A percentile compares a stretch with the other conserved stretches of the same genome.
Conservation (phyloP, 30 jellyfish, hydroid and myxozoan species). For the Hydractinia echinata region DNA sequence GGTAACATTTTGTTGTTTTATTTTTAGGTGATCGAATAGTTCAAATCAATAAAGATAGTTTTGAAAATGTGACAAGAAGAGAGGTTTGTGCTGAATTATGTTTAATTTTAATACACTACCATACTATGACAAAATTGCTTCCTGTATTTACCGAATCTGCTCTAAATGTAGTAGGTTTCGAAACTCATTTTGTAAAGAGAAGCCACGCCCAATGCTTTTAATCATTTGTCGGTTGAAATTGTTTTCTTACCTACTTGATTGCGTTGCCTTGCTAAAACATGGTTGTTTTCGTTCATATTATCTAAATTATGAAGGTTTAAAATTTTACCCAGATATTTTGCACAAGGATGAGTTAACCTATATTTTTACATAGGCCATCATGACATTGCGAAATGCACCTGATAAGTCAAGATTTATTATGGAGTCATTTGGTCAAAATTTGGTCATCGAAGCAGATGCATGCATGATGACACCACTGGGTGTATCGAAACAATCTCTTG, state of each 20-base stretch:
- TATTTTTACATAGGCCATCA: conserved; percentile 56
- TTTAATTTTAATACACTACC: too few relatives aligned
- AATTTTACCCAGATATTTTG: background rate
- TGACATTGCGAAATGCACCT: conserved; percentile 74
- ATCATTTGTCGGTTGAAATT: too few relatives aligned
- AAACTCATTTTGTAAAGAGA: too few relatives aligned
- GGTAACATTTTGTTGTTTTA: background rate
- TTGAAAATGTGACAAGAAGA: conserved; percentile 89
- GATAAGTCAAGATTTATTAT: conserved; percentile 79
- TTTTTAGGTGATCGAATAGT: conserved; percentile 84
- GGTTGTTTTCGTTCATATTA: background rate
- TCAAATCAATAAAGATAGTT: conserved; percentile 77
- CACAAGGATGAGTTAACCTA: background rate
- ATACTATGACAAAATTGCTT: too few relatives aligned
- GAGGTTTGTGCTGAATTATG: conserved; percentile 51
- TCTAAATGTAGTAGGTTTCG: too few relatives aligned
- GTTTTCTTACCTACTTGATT: too few relatives aligned
- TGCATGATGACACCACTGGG: conserved; percentile 71
- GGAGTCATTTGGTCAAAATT: conserved; percentile 84
- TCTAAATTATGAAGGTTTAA: background rate
- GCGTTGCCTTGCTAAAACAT: background rate
- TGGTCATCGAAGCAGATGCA: conserved; percentile 83
- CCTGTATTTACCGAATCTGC: too few relatives aligned
- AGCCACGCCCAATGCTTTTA: too few relatives aligned
- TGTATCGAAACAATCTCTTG: conserved; percentile 71